Evolutionary conservation across 2,797 vertebrate species (phyloP).

Genomic region (Holocentrus rufus): DNA sequence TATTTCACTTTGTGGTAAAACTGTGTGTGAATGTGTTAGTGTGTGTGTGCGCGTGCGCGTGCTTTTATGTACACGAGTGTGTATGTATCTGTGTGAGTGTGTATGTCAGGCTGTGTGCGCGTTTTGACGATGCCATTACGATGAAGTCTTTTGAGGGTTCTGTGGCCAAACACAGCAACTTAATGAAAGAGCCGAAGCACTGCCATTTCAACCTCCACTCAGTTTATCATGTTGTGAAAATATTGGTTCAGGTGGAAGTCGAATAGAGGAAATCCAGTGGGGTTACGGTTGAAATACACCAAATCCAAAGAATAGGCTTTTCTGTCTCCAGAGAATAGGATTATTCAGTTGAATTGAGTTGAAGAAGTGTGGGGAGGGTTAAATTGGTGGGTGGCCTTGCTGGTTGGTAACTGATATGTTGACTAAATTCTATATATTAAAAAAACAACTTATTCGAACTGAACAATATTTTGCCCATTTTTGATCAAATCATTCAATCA

Average conservation of each 20-base stretch:
- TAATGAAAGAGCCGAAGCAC: slow-evolving; percentile 55
- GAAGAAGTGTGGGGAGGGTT: slow-evolving; percentile 29
- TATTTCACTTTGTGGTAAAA: slow-evolving; percentile 57
- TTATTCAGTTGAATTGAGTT: slow-evolving; percentile 49
- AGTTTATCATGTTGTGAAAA: slow-evolving; percentile 69
- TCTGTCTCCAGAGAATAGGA: slow-evolving; percentile 59
- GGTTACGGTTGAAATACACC: slow-evolving; percentile 50
- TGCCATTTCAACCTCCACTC: slow-evolving; percentile 63
- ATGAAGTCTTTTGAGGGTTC: slow-evolving; percentile 48
- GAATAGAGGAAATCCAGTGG: slow-evolving; percentile 60
- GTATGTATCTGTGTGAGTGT: slow-evolving; percentile 13
- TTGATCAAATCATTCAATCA: neutral
- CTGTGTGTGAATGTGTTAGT: slow-evolving; percentile 23
- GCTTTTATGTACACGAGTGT: slow-evolving; percentile 16
- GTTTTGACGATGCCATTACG: slow-evolving; percentile 37
- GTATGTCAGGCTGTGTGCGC: slow-evolving; percentile 5
- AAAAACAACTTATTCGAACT: slow-evolving; percentile 6
- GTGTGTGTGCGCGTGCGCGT: neutral
- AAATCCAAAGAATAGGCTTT: slow-evolving; percentile 67
- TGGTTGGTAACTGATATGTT: slow-evolving; percentile 1
- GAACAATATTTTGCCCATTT: neutral
- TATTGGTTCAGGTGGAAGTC: slow-evolving; percentile 76
- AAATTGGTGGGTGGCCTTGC: slow-evolving; percentile 53
- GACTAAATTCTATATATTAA: slow-evolving; percentile 3
- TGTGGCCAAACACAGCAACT: slow-evolving; percentile 53